Evolutionary conservation across 2,888 invertebrate species (phyloP).

Genomic region (Alcis repandata): DNA sequence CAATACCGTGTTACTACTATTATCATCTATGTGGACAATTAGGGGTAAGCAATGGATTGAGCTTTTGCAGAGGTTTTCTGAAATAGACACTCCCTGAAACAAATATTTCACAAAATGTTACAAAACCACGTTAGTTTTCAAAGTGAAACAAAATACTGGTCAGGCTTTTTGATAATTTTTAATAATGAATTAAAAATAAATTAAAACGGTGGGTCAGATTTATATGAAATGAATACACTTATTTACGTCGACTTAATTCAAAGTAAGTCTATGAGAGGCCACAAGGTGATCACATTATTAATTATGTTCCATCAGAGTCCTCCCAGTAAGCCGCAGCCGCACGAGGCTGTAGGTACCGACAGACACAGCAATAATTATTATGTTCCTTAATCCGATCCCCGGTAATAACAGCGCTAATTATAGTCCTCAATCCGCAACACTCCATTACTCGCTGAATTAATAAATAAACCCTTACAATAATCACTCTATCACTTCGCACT

Average conservation of each 20-base stretch:
- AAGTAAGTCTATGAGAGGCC: neutral
- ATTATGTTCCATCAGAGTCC: neutral
- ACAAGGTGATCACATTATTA: neutral
- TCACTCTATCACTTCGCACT: neutral
- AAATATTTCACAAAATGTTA: too few species aligned
- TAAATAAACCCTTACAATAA: neutral
- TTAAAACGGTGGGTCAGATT: neutral
- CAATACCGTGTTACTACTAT: neutral
- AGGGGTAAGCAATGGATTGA: too few species aligned
- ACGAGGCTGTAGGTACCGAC: neutral
- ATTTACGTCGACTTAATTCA: too few species aligned
- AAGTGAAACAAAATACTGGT: too few species aligned
- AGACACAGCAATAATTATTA: conserved; percentile 8
- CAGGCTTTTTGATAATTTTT: too few species aligned
- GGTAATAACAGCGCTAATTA: conserved; percentile 17
- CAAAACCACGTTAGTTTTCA: too few species aligned
- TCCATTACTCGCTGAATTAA: conserved; percentile 3
- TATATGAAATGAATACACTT: too few species aligned
- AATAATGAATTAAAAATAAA: neutral
- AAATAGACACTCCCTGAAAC: too few species aligned
- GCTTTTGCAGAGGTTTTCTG: too few species aligned
- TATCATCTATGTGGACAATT: neutral
- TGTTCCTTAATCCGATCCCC: conserved; percentile 20
- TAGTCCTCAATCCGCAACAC: conserved; percentile 9
- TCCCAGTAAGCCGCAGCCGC: neutral